Conservation (phyloP, 64 coral and sea anemone species). For the Dendronephthya gigantea region DNA sequence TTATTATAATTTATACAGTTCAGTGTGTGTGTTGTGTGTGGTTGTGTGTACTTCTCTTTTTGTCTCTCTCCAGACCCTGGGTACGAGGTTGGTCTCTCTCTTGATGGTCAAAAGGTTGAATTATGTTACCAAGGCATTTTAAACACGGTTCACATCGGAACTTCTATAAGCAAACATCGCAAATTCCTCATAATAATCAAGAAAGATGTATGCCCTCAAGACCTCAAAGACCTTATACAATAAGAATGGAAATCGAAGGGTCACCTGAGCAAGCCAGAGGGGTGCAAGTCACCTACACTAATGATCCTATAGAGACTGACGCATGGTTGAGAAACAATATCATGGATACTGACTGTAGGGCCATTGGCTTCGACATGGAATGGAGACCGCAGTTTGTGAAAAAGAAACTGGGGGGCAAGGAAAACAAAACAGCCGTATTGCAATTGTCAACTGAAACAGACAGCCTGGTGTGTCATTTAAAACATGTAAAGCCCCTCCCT, state of each 20-base stretch:
- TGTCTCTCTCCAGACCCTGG: no score
- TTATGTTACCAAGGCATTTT: neutral
- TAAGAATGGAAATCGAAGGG: neutral
- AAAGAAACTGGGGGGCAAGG: slow-evolving; percentile 67
- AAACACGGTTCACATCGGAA: neutral
- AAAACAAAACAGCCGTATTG: slow-evolving; percentile 77
- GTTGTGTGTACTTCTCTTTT: no score
- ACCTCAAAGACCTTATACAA: neutral
- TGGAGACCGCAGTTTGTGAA: slow-evolving; percentile 87
- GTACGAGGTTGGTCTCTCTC: no score
- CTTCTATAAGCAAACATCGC: neutral
- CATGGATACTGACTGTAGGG: slow-evolving; percentile 26
- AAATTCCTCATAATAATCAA: neutral
- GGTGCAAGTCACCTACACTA: slow-evolving; percentile 65
- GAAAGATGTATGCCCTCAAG: no score
- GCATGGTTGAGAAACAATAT: slow-evolving; percentile 74
- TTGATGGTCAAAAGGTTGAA: no score
- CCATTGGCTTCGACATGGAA: slow-evolving; percentile 87
- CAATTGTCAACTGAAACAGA: slow-evolving; percentile 54
- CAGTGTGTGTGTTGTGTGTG: no score
- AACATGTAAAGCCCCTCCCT: slow-evolving; percentile 45
- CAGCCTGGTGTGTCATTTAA: slow-evolving; percentile 59
- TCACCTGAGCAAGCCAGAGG: slow-evolving; percentile 60
- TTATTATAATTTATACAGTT: no score
- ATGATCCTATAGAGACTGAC: slow-evolving; percentile 58